Evolutionary conservation across 1,140 invertebrate species (phyloP).

Genomic region (Eupeodes corollae): DNA sequence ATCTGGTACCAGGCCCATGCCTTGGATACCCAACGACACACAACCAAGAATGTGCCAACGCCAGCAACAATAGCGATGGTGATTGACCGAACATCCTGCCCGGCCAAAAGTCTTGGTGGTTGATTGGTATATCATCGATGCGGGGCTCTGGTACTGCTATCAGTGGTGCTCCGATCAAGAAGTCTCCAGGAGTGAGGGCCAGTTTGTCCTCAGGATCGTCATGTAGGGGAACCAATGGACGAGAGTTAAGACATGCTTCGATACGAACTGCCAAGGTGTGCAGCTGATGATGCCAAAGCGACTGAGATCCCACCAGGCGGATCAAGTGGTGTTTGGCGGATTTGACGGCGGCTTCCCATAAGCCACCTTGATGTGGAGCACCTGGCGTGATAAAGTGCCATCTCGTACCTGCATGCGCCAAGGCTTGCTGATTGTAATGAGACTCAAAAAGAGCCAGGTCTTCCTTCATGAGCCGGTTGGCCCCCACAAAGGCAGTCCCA

Average conservation of each 20-base stretch:
- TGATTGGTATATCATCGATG: neutral
- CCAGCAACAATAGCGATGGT: too few species aligned
- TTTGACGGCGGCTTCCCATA: constrained; percentile 30
- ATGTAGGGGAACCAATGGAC: constrained; percentile 19
- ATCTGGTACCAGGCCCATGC: too few species aligned
- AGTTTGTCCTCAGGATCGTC: constrained; percentile 16
- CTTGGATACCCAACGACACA: too few species aligned
- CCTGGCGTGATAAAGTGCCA: constrained; percentile 18
- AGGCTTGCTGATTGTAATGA: neutral
- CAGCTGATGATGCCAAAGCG: constrained; percentile 16
- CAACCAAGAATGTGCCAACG: too few species aligned
- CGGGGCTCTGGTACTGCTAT: constrained; percentile 10
- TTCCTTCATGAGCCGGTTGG: constrained; percentile 12
- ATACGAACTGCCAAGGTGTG: constrained; percentile 13
- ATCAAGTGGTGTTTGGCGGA: constrained; percentile 1
- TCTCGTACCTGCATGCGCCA: constrained; percentile 7
- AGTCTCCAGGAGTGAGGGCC: constrained; percentile 31
- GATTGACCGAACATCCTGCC: too few species aligned
- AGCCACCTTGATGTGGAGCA: constrained; percentile 25
- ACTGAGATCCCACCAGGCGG: constrained; percentile 9
- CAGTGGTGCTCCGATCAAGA: constrained; percentile 26
- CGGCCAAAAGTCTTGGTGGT: constrained; percentile 14
- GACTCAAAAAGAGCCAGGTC: neutral
- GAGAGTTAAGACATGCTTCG: constrained; percentile 25
- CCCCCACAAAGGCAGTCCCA: constrained; percentile 31